These are phyloP conservation scores for Sepioteuthis lessoniana DNA, from an alignment of 2,888 invertebrate genomes.

Conservation along the genomic window DNA sequence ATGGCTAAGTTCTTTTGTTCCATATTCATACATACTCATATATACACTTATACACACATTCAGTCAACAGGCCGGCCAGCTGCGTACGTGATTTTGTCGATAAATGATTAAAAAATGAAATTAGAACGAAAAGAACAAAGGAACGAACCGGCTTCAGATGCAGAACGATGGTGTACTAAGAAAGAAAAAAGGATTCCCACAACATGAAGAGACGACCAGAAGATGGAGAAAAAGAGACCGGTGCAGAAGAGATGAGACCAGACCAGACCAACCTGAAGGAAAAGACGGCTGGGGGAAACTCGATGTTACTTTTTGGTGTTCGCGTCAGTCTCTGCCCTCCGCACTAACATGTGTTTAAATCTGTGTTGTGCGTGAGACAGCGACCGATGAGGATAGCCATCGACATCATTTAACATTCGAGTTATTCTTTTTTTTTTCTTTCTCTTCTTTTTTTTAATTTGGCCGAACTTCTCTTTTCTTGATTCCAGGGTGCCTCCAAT, in stretches of 20 bases:
- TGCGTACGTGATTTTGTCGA: not conserved
- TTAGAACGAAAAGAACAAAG: not conserved
- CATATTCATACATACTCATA: not conserved
- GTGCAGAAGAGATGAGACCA: not conserved
- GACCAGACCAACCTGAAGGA: not conserved
- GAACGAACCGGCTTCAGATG: not conserved
- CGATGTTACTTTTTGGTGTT: not conserved
- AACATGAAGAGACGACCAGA: not conserved
- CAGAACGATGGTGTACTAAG: not conserved
- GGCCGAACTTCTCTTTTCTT: not conserved
- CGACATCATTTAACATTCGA: not conserved
- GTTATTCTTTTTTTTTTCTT: not conserved
- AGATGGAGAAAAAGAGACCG: not conserved
- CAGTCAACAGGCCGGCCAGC: not conserved
- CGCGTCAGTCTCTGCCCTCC: slow-evolving; percentile 5
- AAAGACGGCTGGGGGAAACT: not conserved
- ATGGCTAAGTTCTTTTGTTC: not conserved
- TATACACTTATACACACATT: not conserved
- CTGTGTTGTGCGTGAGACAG: slow-evolving; percentile 33
- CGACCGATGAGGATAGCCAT: not conserved
- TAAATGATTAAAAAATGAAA: not conserved
- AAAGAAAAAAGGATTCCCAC: not conserved
- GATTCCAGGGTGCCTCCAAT: not conserved
- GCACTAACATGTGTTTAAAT: slow-evolving; percentile 3
- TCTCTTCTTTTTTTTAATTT: not conserved